Conservation (phyloP, 2,113 vertebrate species). For the Deroptyus accipitrinus region DNA sequence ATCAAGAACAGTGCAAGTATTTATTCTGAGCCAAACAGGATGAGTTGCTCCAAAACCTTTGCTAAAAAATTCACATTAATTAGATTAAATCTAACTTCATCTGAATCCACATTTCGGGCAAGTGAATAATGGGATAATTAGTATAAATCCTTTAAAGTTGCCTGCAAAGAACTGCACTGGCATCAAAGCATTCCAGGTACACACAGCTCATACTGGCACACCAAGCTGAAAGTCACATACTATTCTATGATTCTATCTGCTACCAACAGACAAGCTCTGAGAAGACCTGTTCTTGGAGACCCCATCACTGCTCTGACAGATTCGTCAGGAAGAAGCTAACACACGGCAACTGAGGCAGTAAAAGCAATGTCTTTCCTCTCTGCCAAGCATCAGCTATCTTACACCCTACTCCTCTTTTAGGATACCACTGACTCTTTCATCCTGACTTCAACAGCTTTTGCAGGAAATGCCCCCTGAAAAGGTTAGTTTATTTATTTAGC, state of each 20-base stretch:
- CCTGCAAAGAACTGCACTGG: neutral
- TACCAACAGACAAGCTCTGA: neutral
- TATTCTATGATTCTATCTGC: neutral
- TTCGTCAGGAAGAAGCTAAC: neutral
- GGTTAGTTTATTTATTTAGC: neutral
- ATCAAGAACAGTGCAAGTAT: neutral
- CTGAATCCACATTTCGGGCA: neutral
- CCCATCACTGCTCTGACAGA: neutral
- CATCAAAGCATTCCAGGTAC: neutral
- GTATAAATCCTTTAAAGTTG: neutral
- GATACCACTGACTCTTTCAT: neutral
- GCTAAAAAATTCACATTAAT: neutral
- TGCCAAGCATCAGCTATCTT: neutral
- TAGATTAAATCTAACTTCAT: neutral
- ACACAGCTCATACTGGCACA: neutral
- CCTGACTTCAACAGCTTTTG: neutral
- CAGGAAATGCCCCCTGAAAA: neutral
- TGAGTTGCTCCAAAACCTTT: neutral
- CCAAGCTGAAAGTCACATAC: neutral
- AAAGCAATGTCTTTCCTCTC: neutral
- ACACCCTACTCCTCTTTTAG: neutral
- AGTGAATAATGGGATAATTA: neutral
- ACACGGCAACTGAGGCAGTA: accelerated
- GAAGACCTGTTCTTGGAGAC: neutral
- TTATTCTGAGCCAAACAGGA: neutral